Conservation (phyloP, 2,888 invertebrate species). For the Phaedon cochleariae region DNA sequence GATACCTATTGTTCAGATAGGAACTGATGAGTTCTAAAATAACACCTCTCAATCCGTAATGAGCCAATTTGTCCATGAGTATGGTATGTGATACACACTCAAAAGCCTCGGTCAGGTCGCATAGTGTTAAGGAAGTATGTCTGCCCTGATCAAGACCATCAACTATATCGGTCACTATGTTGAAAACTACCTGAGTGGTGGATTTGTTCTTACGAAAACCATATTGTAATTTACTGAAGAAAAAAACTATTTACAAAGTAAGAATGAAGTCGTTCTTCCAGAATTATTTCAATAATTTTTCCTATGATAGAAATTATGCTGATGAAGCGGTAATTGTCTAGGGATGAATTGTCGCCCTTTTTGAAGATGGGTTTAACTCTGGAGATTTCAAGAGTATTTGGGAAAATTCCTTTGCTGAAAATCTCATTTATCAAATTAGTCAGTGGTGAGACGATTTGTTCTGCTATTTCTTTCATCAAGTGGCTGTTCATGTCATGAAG, state of each 20-base stretch:
- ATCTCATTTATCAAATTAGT: neutral
- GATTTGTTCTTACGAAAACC: neutral
- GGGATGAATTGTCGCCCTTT: conserved; percentile 5
- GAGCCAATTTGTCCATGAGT: neutral
- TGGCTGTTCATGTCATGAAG: too few species aligned
- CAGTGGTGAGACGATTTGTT: conserved; percentile 6
- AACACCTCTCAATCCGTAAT: neutral
- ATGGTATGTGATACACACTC: neutral
- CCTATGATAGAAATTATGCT: conserved; percentile 2
- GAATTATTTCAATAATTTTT: conserved; percentile 7
- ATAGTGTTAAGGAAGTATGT: conserved; percentile 2
- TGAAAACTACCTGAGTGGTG: conserved; percentile 5
- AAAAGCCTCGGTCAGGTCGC: neutral
- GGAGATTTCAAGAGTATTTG: conserved; percentile 1
- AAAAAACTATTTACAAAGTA: conserved; percentile 13
- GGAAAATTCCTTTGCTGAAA: neutral
- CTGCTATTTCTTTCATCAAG: too few species aligned
- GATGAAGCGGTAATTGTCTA: conserved; percentile 1
- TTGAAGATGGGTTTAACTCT: conserved; percentile 8
- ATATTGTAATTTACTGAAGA: conserved; percentile 8
- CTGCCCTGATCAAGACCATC: neutral
- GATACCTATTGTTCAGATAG: neutral
- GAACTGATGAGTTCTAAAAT: neutral
- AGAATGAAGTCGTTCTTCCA: conserved; percentile 5
- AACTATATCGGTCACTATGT: neutral